Conservation (phyloP, 2,113 vertebrate genomes). For the Aphyosemion australe region DNA sequence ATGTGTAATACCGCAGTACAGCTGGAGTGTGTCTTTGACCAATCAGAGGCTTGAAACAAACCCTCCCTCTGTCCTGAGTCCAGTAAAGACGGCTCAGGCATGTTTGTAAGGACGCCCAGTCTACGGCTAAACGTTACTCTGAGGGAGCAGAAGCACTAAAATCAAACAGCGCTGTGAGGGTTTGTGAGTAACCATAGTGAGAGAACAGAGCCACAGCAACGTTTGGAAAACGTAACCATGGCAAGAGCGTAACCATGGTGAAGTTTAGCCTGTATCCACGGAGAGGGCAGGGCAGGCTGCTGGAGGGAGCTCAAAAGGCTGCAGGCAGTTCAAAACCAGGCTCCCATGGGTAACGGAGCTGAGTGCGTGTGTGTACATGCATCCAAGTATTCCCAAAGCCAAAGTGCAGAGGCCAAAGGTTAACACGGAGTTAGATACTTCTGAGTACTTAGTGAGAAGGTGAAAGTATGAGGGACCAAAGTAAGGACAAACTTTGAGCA, state of each 20-base stretch:
- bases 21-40: slow-evolving; percentile 29
- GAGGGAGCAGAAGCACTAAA: slow-evolving; percentile 43
- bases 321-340: slow-evolving; percentile 41
- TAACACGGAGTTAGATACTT: neutral
- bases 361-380: slow-evolving; percentile 11
- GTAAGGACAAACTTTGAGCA: slow-evolving; percentile 5
- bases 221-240: slow-evolving; percentile 72
- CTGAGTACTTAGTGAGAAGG: neutral
- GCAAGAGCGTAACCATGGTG: slow-evolving; percentile 63
- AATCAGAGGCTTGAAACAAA: slow-evolving; percentile 27
- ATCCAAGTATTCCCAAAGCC: slow-evolving; percentile 25
- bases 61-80: slow-evolving; percentile 28
- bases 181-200: slow-evolving; percentile 71
- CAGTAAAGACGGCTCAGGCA: slow-evolving; percentile 33
- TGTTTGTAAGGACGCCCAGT: slow-evolving; percentile 26
- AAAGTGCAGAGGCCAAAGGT: slow-evolving; percentile 11
- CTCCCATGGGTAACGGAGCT: slow-evolving; percentile 44
- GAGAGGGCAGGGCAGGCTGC: slow-evolving; percentile 46
- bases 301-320: slow-evolving; percentile 42
- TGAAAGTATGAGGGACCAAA: neutral
- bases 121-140: slow-evolving; percentile 40
- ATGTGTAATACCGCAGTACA: neutral
- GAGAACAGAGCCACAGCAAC: slow-evolving; percentile 54
- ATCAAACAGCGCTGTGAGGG: slow-evolving; percentile 57
- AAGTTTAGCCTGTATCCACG: slow-evolving; percentile 55